phyloP scores from a whole-genome alignment of 2,888 invertebrate species.

The Ornithoptera alexandrae region DNA sequence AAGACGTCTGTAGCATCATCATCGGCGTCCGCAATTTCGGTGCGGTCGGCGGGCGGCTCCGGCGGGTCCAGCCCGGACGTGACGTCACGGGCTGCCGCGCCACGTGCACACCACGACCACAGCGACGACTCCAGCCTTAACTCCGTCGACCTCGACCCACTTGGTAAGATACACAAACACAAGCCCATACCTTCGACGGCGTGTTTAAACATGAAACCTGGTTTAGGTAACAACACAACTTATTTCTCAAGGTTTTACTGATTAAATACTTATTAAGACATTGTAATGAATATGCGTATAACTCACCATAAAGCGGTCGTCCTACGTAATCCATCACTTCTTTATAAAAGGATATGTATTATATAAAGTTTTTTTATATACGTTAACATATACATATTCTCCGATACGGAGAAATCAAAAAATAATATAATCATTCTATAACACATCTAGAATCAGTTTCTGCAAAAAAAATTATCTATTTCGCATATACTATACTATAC shows the following conservation, averaged over 20 bases:
- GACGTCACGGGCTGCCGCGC: constrained; percentile 73
- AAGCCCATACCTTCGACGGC: neutral
- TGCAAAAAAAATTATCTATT: no score
- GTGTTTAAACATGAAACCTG: neutral
- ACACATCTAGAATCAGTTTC: no score
- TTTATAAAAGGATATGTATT: no score
- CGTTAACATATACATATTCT: no score
- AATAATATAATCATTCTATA: no score
- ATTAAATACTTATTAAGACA: no score
- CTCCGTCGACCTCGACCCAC: constrained; percentile 91
- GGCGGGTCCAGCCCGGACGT: constrained; percentile 76
- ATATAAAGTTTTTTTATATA: no score
- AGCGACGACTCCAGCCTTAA: constrained; percentile 96
- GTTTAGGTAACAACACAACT: neutral
- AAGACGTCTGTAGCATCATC: constrained; percentile 78
- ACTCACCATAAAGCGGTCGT: no score
- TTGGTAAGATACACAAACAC: constrained; percentile 62
- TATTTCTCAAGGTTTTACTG: no score
- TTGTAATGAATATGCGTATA: no score
- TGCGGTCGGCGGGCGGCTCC: constrained; percentile 73
- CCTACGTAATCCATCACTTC: no score
- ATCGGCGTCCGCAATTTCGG: constrained; percentile 69
- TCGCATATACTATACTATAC: neutral
- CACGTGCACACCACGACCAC: constrained; percentile 69
- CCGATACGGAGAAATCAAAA: no score